Conservation (phyloP, 1,140 invertebrate genomes). For the Hylaeus volcanicus region DNA sequence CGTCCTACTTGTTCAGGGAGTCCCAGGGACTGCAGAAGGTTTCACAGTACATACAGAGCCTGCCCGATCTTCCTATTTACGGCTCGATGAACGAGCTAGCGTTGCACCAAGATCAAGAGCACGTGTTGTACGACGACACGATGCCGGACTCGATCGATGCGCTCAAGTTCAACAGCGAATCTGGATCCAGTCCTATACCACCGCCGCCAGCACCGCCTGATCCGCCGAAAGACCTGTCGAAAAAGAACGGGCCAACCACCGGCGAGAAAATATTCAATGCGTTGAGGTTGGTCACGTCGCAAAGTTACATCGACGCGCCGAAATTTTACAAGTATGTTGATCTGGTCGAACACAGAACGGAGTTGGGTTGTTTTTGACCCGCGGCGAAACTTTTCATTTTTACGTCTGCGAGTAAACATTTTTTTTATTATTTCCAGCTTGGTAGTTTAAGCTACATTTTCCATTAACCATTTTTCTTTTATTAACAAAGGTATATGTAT, state of each 20-base stretch:
- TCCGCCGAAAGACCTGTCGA: conserved; percentile 59
- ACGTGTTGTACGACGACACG: conserved; percentile 42
- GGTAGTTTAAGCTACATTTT: too few relatives aligned
- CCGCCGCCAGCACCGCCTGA: conserved; percentile 75
- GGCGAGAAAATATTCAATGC: conserved; percentile 78
- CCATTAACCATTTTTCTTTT: too few relatives aligned
- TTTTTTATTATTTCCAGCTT: too few relatives aligned
- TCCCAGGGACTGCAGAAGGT: conserved; percentile 72
- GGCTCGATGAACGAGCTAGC: conserved; percentile 60
- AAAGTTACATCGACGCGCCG: conserved; percentile 77
- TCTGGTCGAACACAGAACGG: too few relatives aligned
- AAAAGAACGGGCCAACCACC: conserved; percentile 72
- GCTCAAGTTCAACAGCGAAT: conserved; percentile 49
- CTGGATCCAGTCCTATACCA: conserved; percentile 68
- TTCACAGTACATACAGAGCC: conserved; percentile 76
- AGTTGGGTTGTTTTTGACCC: too few relatives aligned
- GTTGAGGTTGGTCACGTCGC: conserved; percentile 73
- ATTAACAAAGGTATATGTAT: too few relatives aligned
- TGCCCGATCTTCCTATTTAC: conserved; percentile 72
- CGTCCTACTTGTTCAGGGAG: conserved; percentile 48
- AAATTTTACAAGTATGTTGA: conserved; percentile 77
- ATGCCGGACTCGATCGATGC: conserved; percentile 52
- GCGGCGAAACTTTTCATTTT: too few relatives aligned
- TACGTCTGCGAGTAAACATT: too few relatives aligned
- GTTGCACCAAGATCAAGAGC: conserved; percentile 56